These are phyloP conservation scores for Geotrypetes seraphini DNA, from an alignment of 2,797 vertebrate genomes.

Conservation along the genomic window DNA sequence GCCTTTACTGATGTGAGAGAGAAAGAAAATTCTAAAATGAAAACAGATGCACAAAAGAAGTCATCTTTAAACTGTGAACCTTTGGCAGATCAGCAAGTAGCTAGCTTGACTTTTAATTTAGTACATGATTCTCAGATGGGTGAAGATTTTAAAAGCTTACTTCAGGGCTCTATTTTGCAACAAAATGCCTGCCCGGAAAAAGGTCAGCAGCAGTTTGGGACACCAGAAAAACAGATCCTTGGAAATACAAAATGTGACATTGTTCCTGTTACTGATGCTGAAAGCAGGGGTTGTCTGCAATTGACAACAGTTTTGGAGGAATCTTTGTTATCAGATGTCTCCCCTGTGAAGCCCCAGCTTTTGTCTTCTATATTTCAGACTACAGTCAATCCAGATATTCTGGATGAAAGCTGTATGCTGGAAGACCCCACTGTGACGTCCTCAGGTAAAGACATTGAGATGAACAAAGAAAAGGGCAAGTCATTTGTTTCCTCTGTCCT, in stretches of 20 bases:
- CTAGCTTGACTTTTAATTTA: conserved; percentile 87
- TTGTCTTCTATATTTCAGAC: conserved; percentile 48
- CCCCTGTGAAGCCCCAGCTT: conserved; percentile 59
- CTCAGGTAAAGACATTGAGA: conserved; percentile 36
- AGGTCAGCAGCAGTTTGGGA: conserved; percentile 51
- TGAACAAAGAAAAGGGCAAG: conserved; percentile 47
- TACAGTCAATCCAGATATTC: conserved; percentile 69
- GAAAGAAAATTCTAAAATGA: conserved; percentile 24
- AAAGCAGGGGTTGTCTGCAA: conserved; percentile 27
- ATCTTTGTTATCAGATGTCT: conserved; percentile 60
- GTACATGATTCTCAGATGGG: conserved; percentile 95
- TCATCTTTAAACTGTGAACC: conserved; percentile 71
- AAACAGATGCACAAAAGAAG: conserved; percentile 47
- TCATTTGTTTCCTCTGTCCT: conserved; percentile 69
- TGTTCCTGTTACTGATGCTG: conserved; percentile 17
- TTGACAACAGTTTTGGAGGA: conserved; percentile 53
- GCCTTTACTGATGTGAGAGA: conserved; percentile 14
- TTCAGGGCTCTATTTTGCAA: conserved; percentile 83
- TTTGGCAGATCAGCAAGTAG: conserved; percentile 82
- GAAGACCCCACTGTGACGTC: conserved; percentile 64
- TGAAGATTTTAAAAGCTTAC: conserved; percentile 90
- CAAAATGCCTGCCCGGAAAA: conserved; percentile 37
- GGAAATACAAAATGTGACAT: conserved; percentile 34
- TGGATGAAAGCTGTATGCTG: conserved; percentile 90
- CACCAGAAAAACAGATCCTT: conserved; percentile 51